Evolutionary conservation across 2,797 vertebrate species (phyloP).

Genomic region (Syngnathus rostellatus): DNA sequence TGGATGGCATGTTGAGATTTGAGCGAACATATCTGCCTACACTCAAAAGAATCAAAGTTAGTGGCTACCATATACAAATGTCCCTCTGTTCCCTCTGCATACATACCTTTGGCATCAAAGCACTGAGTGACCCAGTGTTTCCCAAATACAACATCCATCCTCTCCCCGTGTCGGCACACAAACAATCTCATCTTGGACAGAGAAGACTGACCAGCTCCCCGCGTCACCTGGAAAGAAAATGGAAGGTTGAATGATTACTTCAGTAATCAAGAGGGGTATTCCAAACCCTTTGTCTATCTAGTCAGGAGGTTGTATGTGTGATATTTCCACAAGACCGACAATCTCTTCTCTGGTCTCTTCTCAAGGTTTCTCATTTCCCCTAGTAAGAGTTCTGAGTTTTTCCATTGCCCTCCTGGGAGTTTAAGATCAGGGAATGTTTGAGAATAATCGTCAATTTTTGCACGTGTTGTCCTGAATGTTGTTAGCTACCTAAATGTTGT

Average conservation of each 20-base stretch:
- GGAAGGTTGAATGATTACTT: background rate
- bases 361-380: too few relatives aligned
- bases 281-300: too few relatives aligned
- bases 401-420: too few relatives aligned
- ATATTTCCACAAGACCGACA: background rate
- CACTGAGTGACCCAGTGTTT: constrained; percentile 97
- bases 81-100: constrained; percentile 43
- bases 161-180: constrained; percentile 94
- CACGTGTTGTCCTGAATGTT: too few relatives aligned
- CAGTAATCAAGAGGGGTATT: too few relatives aligned
- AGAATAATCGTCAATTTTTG: too few relatives aligned
- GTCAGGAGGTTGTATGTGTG: background rate
- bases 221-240: constrained; percentile 66
- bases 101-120: constrained; percentile 92
- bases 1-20: constrained; percentile 94
- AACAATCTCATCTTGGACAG: constrained; percentile 86
- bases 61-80: too few relatives aligned
- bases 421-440: too few relatives aligned
- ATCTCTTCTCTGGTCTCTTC: too few relatives aligned
- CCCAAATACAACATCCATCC: constrained; percentile 98
- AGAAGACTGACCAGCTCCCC: constrained; percentile 70
- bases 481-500: too few relatives aligned
- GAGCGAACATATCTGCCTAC: constrained; percentile 87
- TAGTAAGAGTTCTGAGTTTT: too few relatives aligned
- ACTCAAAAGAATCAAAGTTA: background rate